phyloP scores from a whole-genome alignment of 37 sponge, comb jelly and placozoan species.

The Tethya wilhelma region DNA sequence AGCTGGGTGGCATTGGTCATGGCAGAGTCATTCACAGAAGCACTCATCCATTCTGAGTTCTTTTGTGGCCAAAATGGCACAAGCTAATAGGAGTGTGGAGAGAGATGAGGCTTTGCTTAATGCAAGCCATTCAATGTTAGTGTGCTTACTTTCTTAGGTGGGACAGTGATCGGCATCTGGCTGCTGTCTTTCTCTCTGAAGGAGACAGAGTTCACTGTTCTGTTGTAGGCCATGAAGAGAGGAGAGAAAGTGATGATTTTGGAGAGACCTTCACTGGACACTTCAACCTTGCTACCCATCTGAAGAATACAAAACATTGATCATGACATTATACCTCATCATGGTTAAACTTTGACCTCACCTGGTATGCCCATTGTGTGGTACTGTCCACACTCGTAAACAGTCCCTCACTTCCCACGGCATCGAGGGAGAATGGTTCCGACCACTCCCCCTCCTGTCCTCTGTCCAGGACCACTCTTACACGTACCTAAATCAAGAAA shows the following conservation, averaged over 20 bases:
- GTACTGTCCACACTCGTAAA: slow-evolving; percentile 30
- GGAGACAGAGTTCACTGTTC: slow-evolving; percentile 44
- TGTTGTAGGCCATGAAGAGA: slow-evolving; percentile 71
- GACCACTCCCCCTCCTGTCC: slow-evolving; percentile 62
- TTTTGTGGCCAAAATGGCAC: slow-evolving; percentile 50
- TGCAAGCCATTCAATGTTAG: too few species aligned
- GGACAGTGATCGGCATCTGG: neutral
- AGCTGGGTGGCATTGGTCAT: neutral
- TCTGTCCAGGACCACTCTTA: neutral
- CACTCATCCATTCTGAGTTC: neutral
- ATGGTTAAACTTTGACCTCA: neutral
- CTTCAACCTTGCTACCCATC: slow-evolving; percentile 66
- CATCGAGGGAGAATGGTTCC: slow-evolving; percentile 73
- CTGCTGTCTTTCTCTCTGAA: too few species aligned
- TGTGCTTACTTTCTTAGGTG: neutral
- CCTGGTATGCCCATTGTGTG: slow-evolving; percentile 38
- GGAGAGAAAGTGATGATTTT: slow-evolving; percentile 82
- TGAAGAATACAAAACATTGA: slow-evolving; percentile 24
- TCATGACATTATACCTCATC: too few species aligned
- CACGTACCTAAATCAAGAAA: neutral
- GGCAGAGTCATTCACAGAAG: slow-evolving; percentile 1
- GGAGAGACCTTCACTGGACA: slow-evolving; percentile 51
- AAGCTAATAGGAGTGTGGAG: slow-evolving; percentile 20
- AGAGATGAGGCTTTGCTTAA: too few species aligned
- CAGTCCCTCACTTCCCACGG: slow-evolving; percentile 73